Base-by-base conservation (phyloP, 2,888 invertebrate genomes). In the Suillia variegata region DNA sequence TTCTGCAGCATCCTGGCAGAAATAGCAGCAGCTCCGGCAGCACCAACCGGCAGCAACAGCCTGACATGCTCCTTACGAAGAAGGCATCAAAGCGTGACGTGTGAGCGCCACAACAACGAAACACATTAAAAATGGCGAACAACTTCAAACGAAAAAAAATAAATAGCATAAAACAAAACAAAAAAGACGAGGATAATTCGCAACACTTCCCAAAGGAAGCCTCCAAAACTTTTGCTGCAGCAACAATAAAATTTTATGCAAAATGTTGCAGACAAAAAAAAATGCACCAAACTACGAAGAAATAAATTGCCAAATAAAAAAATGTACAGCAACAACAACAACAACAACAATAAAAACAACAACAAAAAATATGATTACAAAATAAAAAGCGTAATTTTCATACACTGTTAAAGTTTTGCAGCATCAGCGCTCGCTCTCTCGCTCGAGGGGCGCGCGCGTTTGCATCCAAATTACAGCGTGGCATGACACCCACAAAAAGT, bases 311-410 rank as follows among this genome's bases (percentile, higher is more conserved):
- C n/a, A n/a, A n/a, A n/a, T n/a, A n/a, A n/a, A n/a, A n/a, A n/a
- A n/a, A n/a, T n/a, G n/a, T n/a, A n/a, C n/a, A n/a, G n/a, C n/a
- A n/a, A n/a, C n/a, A n/a, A n/a, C n/a, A n/a, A n/a, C n/a, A n/a
- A n/a, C n/a, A n/a, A n/a, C n/a, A n/a, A n/a, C n/a, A n/a, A n/a
- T n/a, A n/a, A n/a, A 18, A 20, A 49, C 33, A 12, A 26, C 45
- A 22, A 15, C 1, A 49, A 54, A 57, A 50, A 13, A 17, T 33
- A 51, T 33, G 33, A 52, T 51, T 48, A 8, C 34, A 33, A 56
- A 58, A 51, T 31, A 59, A 38, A 59, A 59, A 42, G 20, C 42
- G 54, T 34, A 56, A 21, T 60, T 63, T 63, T 57, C 33, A 56
- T 61, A 54, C 53, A 61, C 54, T n/a, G n/a, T 59, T 48, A 38